Evolutionary conservation across 2,113 vertebrate species (phyloP).

Genomic region (Leiothrix lutea): DNA sequence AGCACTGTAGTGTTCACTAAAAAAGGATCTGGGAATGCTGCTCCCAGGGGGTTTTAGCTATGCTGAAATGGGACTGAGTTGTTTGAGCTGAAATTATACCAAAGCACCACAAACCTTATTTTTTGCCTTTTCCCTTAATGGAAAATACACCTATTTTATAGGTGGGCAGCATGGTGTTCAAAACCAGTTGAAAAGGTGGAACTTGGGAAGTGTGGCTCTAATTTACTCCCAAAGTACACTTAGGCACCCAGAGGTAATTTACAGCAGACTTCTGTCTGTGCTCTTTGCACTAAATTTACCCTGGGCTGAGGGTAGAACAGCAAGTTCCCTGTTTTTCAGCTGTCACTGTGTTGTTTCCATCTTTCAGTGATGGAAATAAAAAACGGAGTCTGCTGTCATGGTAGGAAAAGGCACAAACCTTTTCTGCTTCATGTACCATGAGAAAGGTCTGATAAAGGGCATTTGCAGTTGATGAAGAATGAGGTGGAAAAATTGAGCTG

Average conservation of each 20-base stretch:
- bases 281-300: background rate
- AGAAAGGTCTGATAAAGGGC: slow-evolving; percentile 28
- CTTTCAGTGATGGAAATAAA: background rate
- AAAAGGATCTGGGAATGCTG: background rate
- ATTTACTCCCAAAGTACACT: background rate
- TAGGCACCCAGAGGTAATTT: background rate
- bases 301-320: background rate
- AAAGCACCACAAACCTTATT: background rate
- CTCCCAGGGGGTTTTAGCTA: background rate
- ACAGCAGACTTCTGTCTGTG: background rate
- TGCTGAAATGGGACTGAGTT: background rate
- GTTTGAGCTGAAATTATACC: background rate
- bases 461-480: background rate
- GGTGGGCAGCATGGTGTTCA: background rate
- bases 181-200: background rate
- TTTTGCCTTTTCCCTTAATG: background rate
- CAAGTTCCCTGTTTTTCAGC: background rate
- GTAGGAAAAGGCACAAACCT: background rate
- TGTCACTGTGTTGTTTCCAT: background rate
- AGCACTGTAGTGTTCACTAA: background rate
- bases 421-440: background rate
- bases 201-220: background rate
- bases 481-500: slow-evolving; percentile 17
- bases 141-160: background rate
- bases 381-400: background rate